phyloP scores from a whole-genome alignment of 53 echinoderm and acorn worm species.

The Crossaster papposus region DNA sequence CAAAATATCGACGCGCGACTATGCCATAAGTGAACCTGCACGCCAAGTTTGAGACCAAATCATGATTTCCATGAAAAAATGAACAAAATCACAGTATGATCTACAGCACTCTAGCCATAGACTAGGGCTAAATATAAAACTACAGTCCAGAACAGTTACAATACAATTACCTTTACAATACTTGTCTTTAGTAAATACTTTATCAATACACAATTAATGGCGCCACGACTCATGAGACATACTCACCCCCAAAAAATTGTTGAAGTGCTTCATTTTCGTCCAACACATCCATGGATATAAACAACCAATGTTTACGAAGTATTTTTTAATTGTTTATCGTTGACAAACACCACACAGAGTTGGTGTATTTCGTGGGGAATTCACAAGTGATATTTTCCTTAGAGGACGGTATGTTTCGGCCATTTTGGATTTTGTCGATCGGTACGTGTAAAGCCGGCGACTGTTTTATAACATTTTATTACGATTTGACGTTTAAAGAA shows the following conservation, averaged over 20 bases:
- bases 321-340: neutral
- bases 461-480: neutral
- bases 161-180: no score
- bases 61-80: no score
- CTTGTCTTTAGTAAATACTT: no score
- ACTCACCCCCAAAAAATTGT: constrained; percentile 46
- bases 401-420: neutral
- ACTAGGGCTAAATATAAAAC: no score
- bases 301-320: neutral
- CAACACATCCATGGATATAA: constrained; percentile 46
- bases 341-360: constrained; percentile 7
- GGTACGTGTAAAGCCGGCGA: no score
- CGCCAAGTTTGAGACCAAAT: no score
- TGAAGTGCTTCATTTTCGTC: constrained; percentile 52
- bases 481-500: neutral
- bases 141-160: no score
- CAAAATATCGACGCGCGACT: no score
- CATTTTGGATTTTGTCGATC: constrained; percentile 5
- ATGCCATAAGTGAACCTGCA: no score
- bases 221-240: neutral
- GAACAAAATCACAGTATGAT: no score
- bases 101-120: no score
- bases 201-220: neutral
- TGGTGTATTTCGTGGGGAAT: neutral
- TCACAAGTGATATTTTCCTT: neutral